A percentile compares a stretch with the other conserved stretches of the same genome.
Evolutionary conservation across 2,888 invertebrate genomes (phyloP).

Genomic region (Gastracanthus pulcherrimus): DNA sequence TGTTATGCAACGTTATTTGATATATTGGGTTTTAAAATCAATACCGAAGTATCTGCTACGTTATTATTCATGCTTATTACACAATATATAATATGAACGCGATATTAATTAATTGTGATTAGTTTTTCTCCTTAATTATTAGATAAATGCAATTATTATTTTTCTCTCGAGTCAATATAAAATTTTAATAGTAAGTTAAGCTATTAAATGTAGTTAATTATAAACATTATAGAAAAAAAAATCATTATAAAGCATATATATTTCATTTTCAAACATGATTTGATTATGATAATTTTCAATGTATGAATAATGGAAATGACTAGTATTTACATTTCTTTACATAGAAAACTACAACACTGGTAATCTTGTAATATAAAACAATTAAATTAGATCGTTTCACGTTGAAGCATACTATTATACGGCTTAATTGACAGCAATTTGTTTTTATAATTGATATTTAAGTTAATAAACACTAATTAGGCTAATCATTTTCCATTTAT

Average conservation of each 20-base stretch:
- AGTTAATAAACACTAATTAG: no score
- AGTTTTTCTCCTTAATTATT: neutral
- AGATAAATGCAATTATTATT: no score
- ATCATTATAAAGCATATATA: neutral
- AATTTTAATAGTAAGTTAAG: no score
- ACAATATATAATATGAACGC: neutral
- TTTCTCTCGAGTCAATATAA: no score
- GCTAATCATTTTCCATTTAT: no score
- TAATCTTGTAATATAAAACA: no score
- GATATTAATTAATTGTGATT: neutral
- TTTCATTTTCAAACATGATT: neutral
- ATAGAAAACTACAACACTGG: no score
- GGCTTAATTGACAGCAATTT: neutral
- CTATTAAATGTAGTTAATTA: neutral
- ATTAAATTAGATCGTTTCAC: neutral
- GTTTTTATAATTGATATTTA: neutral
- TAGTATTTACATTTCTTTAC: no score
- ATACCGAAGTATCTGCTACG: neutral
- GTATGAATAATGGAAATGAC: no score
- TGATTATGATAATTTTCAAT: neutral
- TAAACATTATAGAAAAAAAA: neutral
- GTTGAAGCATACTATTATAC: neutral
- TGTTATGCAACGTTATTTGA: conserved; percentile 28
- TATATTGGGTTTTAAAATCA: conserved; percentile 17
- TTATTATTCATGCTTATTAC: neutral